Base-by-base conservation (phyloP, 1,140 invertebrate species). In the Cydia splendana region DNA sequence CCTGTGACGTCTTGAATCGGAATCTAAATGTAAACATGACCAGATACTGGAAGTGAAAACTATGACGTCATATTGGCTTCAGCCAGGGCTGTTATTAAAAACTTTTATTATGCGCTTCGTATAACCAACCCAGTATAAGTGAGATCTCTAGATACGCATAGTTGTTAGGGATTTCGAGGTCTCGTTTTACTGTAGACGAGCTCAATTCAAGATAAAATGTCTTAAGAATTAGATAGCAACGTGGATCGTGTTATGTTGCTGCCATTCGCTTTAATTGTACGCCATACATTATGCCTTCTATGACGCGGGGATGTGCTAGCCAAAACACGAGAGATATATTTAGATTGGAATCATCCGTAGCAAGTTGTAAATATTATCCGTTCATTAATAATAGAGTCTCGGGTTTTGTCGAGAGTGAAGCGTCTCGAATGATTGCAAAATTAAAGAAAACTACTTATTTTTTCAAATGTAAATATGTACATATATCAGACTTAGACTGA, bases 1-100 rank as follows among this genome's bases (percentile, higher is more conserved):
- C 34, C 67, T 71, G 34, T 71, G 57, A 62, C 57, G 57, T 71
- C 15, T 9, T 10, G 7, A 34, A n/a, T 71, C 10, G 67, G 34
- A 38, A 45, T 45, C 67, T 71, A 71, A 71, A 71, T 71, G 67
- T 71, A 71, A 71, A 71, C 67, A 71, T 71, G 67, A 71, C 34
- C 38, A 71, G 67, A 71, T 18, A 71, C 67, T 71, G 67, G 67
- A 71, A 71, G 67, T 71, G 67, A 38, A 38, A 71, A 42, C 67
- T 9, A 71, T 71, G 67, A 71, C 38, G 38, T 71, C 34, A 71
- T 18, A 6, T 45, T 71, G 67, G 67, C 67, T 71, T 24, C 67
- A 20, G 34, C 67, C 57, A 62, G 57, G 20, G 4, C 18, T 24
- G 9, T 57, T 24, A 24, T 62, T 62, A 9, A 62, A 10, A 20